A percentile compares a stretch with the other conserved stretches of the same genome.
Conservation (phyloP, 2,797 vertebrate genomes). For the Erpetoichthys calabaricus region DNA sequence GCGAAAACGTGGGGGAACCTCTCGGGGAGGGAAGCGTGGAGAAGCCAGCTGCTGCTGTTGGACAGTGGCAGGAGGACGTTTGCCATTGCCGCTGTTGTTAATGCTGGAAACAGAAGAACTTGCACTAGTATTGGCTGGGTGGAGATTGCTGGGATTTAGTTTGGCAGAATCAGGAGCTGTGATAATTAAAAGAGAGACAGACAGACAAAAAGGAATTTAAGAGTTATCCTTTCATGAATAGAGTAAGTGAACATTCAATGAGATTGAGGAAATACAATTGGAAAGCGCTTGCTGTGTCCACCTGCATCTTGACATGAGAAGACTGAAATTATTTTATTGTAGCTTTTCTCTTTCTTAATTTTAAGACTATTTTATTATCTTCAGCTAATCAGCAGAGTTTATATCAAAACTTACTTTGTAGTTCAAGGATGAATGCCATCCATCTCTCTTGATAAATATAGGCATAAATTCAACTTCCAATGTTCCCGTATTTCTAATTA, state of each 20-base stretch:
- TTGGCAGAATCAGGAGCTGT: slow-evolving; percentile 89
- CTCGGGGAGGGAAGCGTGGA: slow-evolving; percentile 80
- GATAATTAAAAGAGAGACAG: not conserved
- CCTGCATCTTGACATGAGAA: no score
- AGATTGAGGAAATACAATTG: not conserved
- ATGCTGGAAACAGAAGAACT: slow-evolving; percentile 67
- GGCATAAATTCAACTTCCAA: no score
- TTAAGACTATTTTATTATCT: no score
- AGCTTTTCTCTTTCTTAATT: no score
- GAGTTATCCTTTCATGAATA: slow-evolving; percentile 5
- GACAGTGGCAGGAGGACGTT: slow-evolving; percentile 57
- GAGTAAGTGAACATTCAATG: slow-evolving; percentile 19
- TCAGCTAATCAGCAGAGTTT: no score
- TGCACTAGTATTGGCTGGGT: slow-evolving; percentile 67
- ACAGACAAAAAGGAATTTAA: not conserved
- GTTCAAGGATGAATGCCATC: no score
- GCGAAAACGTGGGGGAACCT: slow-evolving; percentile 92
- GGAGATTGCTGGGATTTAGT: slow-evolving; percentile 77
- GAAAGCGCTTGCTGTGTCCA: no score
- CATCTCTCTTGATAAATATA: no score
- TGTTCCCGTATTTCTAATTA: no score
- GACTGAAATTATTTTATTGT: no score
- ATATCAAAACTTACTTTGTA: no score
- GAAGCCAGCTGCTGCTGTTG: slow-evolving; percentile 59
- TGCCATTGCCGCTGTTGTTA: slow-evolving; percentile 51